Conservation (phyloP, 2,888 invertebrate species). For the Lordiphosa fenestrarum region DNA sequence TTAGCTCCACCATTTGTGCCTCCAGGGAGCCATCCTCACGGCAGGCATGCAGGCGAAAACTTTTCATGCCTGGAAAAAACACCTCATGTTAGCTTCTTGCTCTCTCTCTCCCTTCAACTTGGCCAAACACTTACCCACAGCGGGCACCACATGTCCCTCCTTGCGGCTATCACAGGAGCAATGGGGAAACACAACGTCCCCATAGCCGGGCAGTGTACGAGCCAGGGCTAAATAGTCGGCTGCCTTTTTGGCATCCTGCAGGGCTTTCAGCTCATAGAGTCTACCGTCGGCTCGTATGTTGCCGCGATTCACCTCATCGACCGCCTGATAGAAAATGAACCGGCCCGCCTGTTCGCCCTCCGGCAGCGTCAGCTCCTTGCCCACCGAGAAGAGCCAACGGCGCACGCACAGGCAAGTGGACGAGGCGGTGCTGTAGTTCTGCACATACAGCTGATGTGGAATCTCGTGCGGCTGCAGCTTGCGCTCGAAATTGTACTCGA, state of each 20-base stretch:
- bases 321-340: slow-evolving; percentile 95
- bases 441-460: slow-evolving; percentile 98
- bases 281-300: slow-evolving; percentile 94
- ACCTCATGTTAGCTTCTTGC: neutral
- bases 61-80: slow-evolving; percentile 82
- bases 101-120: neutral
- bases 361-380: slow-evolving; percentile 85
- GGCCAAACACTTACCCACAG: slow-evolving; percentile 83
- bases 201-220: slow-evolving; percentile 94
- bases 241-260: slow-evolving; percentile 94
- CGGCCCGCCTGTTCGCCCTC: slow-evolving; percentile 88
- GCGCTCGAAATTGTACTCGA: slow-evolving; percentile 98
- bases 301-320: slow-evolving; percentile 97
- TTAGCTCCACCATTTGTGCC: slow-evolving; percentile 89
- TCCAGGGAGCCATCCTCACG: slow-evolving; percentile 89
- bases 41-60: slow-evolving; percentile 90
- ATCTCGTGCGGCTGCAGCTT: slow-evolving; percentile 96
- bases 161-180: slow-evolving; percentile 94
- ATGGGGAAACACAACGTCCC: slow-evolving; percentile 96
- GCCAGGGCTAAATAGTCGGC: slow-evolving; percentile 92
- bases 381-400: slow-evolving; percentile 91
- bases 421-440: slow-evolving; percentile 99
- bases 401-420: slow-evolving; percentile 95
- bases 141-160: slow-evolving; percentile 91
- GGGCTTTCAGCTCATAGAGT: slow-evolving; percentile 96